These are phyloP conservation scores for Synanthedon vespiformis DNA, from an alignment of 2,888 invertebrate species.

Conservation along the genomic window DNA sequence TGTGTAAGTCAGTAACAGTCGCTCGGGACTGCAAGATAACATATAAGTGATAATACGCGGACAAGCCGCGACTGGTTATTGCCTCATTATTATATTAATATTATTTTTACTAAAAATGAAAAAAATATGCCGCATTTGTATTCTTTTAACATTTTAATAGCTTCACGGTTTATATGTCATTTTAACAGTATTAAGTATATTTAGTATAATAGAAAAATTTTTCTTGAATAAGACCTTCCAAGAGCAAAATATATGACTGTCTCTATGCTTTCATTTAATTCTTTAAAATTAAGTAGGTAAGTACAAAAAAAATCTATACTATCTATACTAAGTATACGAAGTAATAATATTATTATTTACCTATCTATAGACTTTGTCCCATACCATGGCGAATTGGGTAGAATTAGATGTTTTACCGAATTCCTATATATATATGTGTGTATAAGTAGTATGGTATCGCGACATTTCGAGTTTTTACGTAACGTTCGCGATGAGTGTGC, in stretches of 20 bases:
- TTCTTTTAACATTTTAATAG: neutral
- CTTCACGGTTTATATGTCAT: neutral
- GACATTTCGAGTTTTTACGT: constrained; percentile 28
- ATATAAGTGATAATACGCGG: neutral
- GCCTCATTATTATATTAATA: neutral
- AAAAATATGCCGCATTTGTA: neutral
- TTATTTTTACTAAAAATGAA: neutral
- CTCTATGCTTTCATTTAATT: too few species aligned
- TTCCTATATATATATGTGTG: neutral
- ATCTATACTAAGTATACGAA: too few species aligned
- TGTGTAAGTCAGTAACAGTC: neutral
- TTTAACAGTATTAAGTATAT: neutral
- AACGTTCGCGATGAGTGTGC: constrained; percentile 19
- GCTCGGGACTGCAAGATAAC: neutral
- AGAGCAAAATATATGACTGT: too few species aligned
- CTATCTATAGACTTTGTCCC: too few species aligned
- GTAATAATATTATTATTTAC: too few species aligned
- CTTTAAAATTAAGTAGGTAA: too few species aligned
- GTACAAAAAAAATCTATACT: too few species aligned
- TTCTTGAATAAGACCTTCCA: too few species aligned
- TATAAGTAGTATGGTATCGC: constrained; percentile 1
- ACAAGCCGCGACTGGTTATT: neutral
- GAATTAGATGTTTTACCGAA: neutral
- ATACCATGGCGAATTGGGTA: too few species aligned
- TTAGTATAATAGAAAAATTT: neutral